These are phyloP conservation scores for Channa striata DNA, from an alignment of 2,797 vertebrate species.

Conservation along the genomic window DNA sequence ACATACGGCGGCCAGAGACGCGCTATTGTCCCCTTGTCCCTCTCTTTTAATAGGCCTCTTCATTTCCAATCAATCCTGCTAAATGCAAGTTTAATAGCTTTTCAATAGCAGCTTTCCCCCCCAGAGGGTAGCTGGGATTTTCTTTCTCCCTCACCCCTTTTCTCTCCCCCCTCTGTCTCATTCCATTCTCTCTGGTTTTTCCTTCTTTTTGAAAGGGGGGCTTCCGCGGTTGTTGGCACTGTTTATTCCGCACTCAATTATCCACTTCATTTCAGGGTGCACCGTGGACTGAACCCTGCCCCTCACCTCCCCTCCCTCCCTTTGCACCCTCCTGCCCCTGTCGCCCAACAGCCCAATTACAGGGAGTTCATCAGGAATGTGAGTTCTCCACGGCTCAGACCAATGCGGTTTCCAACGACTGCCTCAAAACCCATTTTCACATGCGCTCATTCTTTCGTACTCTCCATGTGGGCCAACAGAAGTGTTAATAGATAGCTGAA, in stretches of 20 bases:
- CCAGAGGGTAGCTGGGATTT: conserved; percentile 83
- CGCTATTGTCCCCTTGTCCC: conserved; percentile 87
- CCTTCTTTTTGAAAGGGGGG: conserved; percentile 63
- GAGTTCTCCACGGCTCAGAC: conserved; percentile 49
- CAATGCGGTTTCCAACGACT: conserved; percentile 35
- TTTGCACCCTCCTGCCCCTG: conserved; percentile 32
- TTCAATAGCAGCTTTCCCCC: conserved; percentile 86
- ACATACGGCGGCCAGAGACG: conserved; percentile 87
- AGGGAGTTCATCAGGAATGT: conserved; percentile 69
- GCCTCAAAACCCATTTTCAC: conserved; percentile 60
- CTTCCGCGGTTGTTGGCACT: conserved; percentile 80
- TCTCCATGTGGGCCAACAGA: conserved; percentile 50
- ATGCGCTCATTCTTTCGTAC: conserved; percentile 37
- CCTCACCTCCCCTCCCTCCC: conserved; percentile 39
- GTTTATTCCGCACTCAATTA: conserved; percentile 88
- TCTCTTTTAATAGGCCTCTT: conserved; percentile 89
- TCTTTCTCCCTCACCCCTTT: conserved; percentile 73
- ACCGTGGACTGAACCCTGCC: conserved; percentile 64
- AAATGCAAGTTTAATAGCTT: conserved; percentile 91
- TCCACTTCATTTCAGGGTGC: conserved; percentile 83
- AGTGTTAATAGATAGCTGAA: conserved; percentile 38
- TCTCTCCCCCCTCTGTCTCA: conserved; percentile 57
- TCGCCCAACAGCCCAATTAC: conserved; percentile 63
- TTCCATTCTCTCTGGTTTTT: conserved; percentile 60
- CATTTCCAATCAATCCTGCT: conserved; percentile 90